Evolutionary conservation across 2,797 vertebrate genomes (phyloP).

Genomic region (Antennarius maculatus): DNA sequence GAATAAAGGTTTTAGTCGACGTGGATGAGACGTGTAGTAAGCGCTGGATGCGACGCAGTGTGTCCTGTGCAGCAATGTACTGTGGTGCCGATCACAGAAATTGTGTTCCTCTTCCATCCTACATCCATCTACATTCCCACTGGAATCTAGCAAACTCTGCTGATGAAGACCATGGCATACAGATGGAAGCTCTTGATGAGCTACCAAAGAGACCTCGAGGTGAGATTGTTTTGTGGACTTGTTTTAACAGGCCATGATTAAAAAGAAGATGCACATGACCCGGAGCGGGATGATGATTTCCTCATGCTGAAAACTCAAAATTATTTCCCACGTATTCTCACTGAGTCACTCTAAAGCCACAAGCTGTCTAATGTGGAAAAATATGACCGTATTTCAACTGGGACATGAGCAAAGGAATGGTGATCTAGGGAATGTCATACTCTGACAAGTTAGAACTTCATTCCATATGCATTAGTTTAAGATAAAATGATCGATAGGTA

Average conservation of each 20-base stretch:
- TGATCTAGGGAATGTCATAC: constrained; percentile 29
- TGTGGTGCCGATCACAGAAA: too few relatives aligned
- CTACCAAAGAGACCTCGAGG: too few relatives aligned
- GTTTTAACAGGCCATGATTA: constrained; percentile 29
- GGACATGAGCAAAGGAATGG: constrained; percentile 26
- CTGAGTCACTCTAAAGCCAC: constrained; percentile 33
- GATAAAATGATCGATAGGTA: constrained; percentile 32
- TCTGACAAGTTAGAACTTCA: constrained; percentile 37
- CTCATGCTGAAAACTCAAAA: neutral
- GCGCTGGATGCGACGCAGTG: neutral
- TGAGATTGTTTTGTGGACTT: neutral
- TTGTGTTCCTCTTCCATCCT: too few relatives aligned
- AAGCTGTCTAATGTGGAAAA: constrained; percentile 34
- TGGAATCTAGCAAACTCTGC: too few relatives aligned
- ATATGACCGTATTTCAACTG: constrained; percentile 19
- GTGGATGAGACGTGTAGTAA: neutral
- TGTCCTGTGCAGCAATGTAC: neutral
- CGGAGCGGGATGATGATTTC: neutral
- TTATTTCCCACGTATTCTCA: constrained; percentile 13
- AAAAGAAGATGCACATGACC: constrained; percentile 6
- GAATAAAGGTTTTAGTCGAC: neutral
- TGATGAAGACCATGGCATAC: neutral
- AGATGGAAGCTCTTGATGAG: neutral
- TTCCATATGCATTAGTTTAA: constrained; percentile 33
- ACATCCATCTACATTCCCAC: too few relatives aligned